Evolutionary conservation across 1,140 invertebrate species (phyloP), one percentile per base, ranked within the genome.

Genomic region (Hylaeus volcanicus): DNA sequence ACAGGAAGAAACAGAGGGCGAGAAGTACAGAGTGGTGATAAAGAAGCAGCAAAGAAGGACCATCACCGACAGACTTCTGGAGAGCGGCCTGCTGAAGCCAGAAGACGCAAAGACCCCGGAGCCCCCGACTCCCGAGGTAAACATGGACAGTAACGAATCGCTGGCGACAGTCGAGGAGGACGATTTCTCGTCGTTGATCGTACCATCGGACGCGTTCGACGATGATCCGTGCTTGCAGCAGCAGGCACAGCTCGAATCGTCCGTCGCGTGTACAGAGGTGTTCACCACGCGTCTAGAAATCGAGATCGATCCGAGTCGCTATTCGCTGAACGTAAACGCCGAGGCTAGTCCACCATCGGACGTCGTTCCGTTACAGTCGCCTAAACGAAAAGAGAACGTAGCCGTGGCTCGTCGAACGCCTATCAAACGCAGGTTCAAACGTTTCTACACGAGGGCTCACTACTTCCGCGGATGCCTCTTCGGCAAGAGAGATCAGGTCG

Each of bases 11-110:
- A 60, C 63, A n/a, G 85, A 84, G 37, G 68, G 43, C 3, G 91
- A 92, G 45, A 88, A 90, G 0, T 95, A 95, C 79, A 92, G 77
- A 80, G 94, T 94, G 5, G 88, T 94, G 4, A 95, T 95, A 55
- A 93, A 93, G 69, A 94, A 94, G 79, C 94, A 94, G 74, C 89
- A 92, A 9, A 93, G 89, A 72, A 92, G 91, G 60, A 92, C 83
- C 66, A 88, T 93, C 3, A 93, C 91, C 63, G 90, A 92, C 60
- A 89, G 90, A 3, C 84, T 93, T 0, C 69, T 92, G 15, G 89
- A 92, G 72, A 88, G 89, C 48, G 92, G 92, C 14, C 82, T 92
- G 4, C 82, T 93, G 41, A 87, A 87, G 11, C 89, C 91, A 5
- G 84, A 86, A 82, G 85, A 88, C 39, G 65, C 84, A 15, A 87